phyloP scores from a whole-genome alignment of 2,113 vertebrate species.

The Agapornis roseicollis region DNA sequence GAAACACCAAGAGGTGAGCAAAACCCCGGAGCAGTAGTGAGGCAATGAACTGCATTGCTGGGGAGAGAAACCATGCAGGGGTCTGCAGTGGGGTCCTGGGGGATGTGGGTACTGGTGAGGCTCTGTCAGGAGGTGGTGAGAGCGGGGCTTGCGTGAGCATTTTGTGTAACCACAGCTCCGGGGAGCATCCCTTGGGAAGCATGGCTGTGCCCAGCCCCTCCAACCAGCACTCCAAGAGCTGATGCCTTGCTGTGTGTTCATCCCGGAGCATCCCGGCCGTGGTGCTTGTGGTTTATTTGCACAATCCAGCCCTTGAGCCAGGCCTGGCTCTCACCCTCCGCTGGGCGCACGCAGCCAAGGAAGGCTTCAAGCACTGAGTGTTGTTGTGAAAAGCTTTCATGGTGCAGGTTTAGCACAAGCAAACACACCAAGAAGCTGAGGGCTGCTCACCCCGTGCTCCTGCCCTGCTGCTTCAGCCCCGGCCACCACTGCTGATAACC shows the following conservation, averaged over 20 bases:
- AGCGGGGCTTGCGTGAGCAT: rapidly evolving
- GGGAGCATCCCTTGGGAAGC: not conserved
- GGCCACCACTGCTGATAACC: constrained; percentile 1
- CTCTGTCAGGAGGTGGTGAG: not conserved
- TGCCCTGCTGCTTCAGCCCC: not conserved
- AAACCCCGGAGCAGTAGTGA: not conserved
- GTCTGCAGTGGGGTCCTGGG: not conserved
- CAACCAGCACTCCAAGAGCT: not conserved
- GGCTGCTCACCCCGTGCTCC: not conserved
- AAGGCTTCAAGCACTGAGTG: constrained; percentile 27
- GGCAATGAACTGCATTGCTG: rapidly evolving
- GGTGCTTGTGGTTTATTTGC: constrained; percentile 1
- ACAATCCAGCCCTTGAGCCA: not conserved
- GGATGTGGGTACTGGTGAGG: not conserved
- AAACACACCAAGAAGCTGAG: constrained; percentile 36
- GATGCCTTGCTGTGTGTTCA: rapidly evolving
- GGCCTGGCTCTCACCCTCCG: not conserved
- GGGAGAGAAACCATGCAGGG: not conserved
- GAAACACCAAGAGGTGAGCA: not conserved
- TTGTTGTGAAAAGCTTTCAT: constrained; percentile 52
- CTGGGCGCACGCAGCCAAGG: not conserved
- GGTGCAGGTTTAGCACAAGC: constrained; percentile 41
- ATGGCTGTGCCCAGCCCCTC: rapidly evolving
- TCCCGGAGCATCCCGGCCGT: rapidly evolving
- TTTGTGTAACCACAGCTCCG: rapidly evolving